Conservation (phyloP, 2,113 vertebrate genomes). For the Trochalopteron elliotii region DNA sequence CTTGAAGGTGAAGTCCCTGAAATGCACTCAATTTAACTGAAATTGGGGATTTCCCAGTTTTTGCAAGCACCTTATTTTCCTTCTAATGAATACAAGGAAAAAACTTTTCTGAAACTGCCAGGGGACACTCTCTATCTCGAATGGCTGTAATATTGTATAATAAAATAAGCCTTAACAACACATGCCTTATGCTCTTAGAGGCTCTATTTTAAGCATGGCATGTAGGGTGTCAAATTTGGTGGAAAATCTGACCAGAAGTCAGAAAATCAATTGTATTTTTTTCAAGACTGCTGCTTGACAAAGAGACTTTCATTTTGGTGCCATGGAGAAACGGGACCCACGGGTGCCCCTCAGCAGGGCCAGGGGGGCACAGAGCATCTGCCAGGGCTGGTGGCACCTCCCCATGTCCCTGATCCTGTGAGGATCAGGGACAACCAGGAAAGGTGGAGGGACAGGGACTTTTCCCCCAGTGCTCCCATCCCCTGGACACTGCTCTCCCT, state of each 20-base stretch:
- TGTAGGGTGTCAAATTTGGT: conserved; percentile 35
- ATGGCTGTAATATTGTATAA: conserved; percentile 38
- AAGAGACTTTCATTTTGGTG: neutral
- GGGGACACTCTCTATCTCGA: conserved; percentile 23
- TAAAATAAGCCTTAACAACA: conserved; percentile 51
- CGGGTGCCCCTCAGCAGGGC: fast-evolving
- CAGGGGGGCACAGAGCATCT: fast-evolving
- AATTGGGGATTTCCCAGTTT: conserved; percentile 59
- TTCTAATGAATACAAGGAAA: conserved; percentile 47
- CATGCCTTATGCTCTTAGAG: neutral
- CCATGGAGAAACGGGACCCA: neutral
- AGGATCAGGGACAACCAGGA: neutral
- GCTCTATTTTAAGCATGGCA: neutral
- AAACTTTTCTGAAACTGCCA: conserved; percentile 39
- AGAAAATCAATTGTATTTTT: neutral
- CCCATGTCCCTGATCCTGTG: fast-evolving
- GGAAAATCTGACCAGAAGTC: conserved; percentile 48
- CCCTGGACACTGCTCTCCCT: neutral
- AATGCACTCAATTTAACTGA: conserved; percentile 54
- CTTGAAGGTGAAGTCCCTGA: conserved; percentile 64
- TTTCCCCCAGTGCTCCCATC: neutral
- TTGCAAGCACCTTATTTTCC: conserved; percentile 60
- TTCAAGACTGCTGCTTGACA: neutral
- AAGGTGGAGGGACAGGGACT: neutral
- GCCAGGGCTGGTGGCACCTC: fast-evolving